Conservation (phyloP, 2,888 invertebrate genomes). For the Acanthosepion lycidas region DNA sequence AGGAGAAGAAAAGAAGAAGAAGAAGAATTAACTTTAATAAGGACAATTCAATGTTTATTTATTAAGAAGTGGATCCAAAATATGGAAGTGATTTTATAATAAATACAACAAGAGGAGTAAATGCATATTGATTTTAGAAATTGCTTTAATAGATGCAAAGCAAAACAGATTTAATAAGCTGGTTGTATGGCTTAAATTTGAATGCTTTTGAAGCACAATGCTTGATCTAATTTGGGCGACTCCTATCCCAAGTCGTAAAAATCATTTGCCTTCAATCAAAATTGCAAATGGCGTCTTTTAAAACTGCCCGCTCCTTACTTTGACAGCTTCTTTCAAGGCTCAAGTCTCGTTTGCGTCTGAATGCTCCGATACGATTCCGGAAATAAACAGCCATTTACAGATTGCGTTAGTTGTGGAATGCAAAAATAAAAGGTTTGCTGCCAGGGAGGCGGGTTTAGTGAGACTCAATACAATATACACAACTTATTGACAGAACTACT, state of each 20-base stretch:
- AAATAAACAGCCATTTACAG: no score
- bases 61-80: neutral
- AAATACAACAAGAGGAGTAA: neutral
- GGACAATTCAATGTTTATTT: neutral
- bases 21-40: neutral
- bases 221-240: neutral
- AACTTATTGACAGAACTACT: no score
- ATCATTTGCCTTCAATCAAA: neutral
- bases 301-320: no score
- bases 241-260: neutral
- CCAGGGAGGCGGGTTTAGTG: no score
- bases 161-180: neutral
- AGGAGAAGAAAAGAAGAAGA: neutral
- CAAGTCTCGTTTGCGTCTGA: no score
- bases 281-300: neutral
- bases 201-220: neutral
- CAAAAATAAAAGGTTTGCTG: no score
- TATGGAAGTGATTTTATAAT: neutral
- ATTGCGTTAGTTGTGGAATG: no score
- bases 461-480: no score
- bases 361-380: no score
- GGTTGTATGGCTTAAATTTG: neutral
- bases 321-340: no score
- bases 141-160: neutral
- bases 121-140: neutral